Base-by-base conservation (phyloP, 1,140 invertebrate genomes). In the Brachionus paranguensis region DNA sequence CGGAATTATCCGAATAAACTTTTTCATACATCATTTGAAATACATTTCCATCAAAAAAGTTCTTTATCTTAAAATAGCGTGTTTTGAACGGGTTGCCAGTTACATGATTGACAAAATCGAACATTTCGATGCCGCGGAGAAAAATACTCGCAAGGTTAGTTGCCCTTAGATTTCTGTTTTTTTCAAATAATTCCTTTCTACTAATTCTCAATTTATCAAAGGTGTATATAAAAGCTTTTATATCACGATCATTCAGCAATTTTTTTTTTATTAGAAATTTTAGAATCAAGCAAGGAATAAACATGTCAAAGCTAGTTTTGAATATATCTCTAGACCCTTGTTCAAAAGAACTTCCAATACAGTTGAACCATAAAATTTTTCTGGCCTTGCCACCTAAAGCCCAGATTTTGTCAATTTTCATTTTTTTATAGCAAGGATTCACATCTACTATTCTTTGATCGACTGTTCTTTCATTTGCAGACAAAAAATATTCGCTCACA, bases 1-100 rank as follows among this genome's bases (percentile, higher is more conserved):
- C 24, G 12, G 1, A 12, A 27, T 53, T 27, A 2, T 50, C n/a
- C 7, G 43, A 20, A 76, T 76, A 50, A 20, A 37, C 24, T 50
- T 50, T 47, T 7, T 47, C 20, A 27, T 76, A 76, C 11, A 14
- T 27, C 17, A 20, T 76, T 76, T 76, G 72, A 76, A 76, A 76
- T 3, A 20, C 20, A 27, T 76, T 50, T 50, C 72, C 72, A 76
- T 76, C 72, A 47, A 76, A 76, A 76, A 50, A 76, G 3, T 47
- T 76, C 24, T n/a, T 50, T 11, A 76, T 14, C 14, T 53, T 12
- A 76, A 76, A 76, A 47, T 11, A 76, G 6, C 47, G 20, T 11
- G n/a, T 7, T 47, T 50, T 47, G 20, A 76, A 27, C 12, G 72
- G 45, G 50, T 47, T 50, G 2, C 72, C 72, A 29, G n/a, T 47